phyloP scores from a whole-genome alignment of 2,797 vertebrate species.

The Amazona finschi region DNA sequence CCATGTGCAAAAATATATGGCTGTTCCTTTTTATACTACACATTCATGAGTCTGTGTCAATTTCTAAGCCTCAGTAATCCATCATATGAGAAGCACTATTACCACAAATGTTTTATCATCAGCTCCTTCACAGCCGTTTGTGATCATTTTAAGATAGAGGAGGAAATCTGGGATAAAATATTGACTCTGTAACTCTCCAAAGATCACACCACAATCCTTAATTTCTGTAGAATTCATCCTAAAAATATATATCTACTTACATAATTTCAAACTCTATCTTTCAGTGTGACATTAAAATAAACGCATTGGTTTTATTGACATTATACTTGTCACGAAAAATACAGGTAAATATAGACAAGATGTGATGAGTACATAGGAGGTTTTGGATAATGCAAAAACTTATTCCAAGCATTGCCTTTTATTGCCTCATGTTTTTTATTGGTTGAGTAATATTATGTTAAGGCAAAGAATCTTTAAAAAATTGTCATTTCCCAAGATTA shows the following conservation, averaged over 20 bases:
- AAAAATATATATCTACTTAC: not conserved
- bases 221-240: not conserved
- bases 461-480: not conserved
- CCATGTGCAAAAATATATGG: not conserved
- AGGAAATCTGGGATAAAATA: conserved; percentile 1
- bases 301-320: not conserved
- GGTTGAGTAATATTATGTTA: not conserved
- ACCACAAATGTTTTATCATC: not conserved
- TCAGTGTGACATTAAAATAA: not conserved
- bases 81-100: not conserved
- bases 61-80: not conserved
- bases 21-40: not conserved
- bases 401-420: not conserved
- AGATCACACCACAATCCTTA: not conserved
- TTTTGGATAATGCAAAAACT: not conserved
- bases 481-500: not conserved
- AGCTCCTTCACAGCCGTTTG: not conserved
- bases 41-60: not conserved
- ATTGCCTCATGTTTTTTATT: not conserved
- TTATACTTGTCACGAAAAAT: not conserved
- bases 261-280: not conserved
- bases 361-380: not conserved
- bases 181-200: not conserved
- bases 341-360: not conserved
- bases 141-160: not conserved